Percentiles rank a stretch among this genome's conserved stretches.
Evolutionary conservation across 1,140 invertebrate species (phyloP).

Genomic region (Papilio glaucus): DNA sequence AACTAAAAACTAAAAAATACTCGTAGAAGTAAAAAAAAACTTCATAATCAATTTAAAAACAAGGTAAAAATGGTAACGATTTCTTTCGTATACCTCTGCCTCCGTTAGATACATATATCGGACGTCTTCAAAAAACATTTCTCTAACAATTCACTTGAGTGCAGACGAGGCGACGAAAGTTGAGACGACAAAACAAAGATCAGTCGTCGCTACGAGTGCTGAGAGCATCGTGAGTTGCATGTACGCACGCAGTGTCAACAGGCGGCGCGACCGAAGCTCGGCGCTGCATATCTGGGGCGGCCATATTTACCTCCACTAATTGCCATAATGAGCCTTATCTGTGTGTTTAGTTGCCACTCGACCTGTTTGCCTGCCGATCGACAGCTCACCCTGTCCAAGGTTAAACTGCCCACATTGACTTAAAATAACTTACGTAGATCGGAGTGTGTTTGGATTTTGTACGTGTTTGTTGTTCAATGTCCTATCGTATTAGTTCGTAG

Average conservation of each 20-base stretch:
- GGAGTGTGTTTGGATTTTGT: constrained; percentile 22
- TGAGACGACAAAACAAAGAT: constrained; percentile 35
- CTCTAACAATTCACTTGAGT: not conserved
- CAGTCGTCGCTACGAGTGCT: constrained; percentile 1
- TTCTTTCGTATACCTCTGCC: no score
- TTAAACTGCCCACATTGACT: constrained; percentile 52
- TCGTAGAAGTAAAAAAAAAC: no score
- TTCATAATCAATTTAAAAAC: no score
- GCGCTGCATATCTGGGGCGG: constrained; percentile 57
- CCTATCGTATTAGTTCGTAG: not conserved
- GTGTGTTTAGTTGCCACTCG: constrained; percentile 67
- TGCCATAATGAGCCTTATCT: constrained; percentile 77
- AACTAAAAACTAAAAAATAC: no score
- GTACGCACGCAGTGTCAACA: constrained; percentile 47
- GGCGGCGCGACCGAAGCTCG: constrained; percentile 31
- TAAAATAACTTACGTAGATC: constrained; percentile 43
- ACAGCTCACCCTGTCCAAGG: constrained; percentile 64
- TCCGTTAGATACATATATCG: not conserved
- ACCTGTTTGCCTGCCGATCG: constrained; percentile 69
- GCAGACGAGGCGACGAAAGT: not conserved
- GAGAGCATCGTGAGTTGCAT: constrained; percentile 7
- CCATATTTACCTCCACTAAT: constrained; percentile 75
- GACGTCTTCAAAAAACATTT: not conserved
- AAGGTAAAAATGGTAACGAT: no score
- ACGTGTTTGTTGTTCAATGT: not conserved